Evolutionary conservation across 2,888 invertebrate species (phyloP).

Genomic region (Tinea trinotella): DNA sequence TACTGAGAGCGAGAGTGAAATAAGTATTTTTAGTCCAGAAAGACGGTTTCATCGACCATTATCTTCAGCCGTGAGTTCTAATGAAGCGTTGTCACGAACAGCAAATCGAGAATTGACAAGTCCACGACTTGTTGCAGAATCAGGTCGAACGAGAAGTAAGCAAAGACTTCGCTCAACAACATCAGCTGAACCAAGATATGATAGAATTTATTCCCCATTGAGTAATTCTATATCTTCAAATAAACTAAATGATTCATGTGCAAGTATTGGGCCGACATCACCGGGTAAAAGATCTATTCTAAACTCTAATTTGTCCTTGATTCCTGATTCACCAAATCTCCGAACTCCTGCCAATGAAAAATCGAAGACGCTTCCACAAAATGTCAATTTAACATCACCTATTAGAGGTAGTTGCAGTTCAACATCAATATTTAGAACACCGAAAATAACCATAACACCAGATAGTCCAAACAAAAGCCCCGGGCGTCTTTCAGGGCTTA

Average conservation of each 20-base stretch:
- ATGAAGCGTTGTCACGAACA: conserved; percentile 52
- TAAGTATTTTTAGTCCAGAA: conserved; percentile 53
- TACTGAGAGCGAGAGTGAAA: conserved; percentile 62
- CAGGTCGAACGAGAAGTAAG: conserved; percentile 43
- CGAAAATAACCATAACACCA: conserved; percentile 58
- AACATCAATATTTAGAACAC: conserved; percentile 57
- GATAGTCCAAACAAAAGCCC: conserved; percentile 71
- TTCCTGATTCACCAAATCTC: conserved; percentile 64
- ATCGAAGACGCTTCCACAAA: conserved; percentile 75
- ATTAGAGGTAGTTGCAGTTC: conserved; percentile 63
- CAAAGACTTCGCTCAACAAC: conserved; percentile 57
- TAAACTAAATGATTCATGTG: conserved; percentile 52
- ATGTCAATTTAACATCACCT: conserved; percentile 59
- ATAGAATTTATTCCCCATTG: conserved; percentile 59
- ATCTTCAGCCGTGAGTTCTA: conserved; percentile 58
- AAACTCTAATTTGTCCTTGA: conserved; percentile 59
- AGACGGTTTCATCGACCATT: conserved; percentile 53
- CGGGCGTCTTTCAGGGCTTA: conserved; percentile 62
- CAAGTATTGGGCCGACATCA: conserved; percentile 44
- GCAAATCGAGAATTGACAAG: conserved; percentile 50
- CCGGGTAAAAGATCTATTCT: conserved; percentile 46
- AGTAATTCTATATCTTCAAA: conserved; percentile 51
- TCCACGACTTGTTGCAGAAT: conserved; percentile 54
- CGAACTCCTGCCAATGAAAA: conserved; percentile 61
- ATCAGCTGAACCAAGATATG: conserved; percentile 60